Evolutionary conservation across 2,113 vertebrate genomes (phyloP).

Genomic region (Neodon shergylaensis): DNA sequence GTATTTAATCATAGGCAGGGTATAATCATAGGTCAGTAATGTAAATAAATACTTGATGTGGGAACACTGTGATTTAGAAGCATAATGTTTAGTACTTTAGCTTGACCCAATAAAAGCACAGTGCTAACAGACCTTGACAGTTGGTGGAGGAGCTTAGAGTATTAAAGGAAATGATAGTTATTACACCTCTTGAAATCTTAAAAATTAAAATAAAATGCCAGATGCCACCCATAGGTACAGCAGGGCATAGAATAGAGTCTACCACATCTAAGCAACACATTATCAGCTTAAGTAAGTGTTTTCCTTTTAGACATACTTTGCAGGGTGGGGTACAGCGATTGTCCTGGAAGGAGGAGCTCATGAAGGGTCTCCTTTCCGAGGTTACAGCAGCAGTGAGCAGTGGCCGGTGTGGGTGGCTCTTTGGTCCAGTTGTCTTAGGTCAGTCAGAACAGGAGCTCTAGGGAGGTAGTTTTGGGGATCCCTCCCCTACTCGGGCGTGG

Average conservation of each 20-base stretch:
- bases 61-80: background rate
- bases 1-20: background rate
- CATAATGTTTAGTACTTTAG: background rate
- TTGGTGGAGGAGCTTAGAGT: constrained; percentile 26
- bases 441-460: background rate
- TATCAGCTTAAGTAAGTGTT: background rate
- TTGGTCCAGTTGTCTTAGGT: background rate
- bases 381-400: background rate
- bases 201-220: background rate
- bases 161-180: background rate
- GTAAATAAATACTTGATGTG: constrained; percentile 26
- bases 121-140: constrained; percentile 5
- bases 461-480: no score
- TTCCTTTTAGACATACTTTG: background rate
- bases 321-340: background rate
- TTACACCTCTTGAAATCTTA: background rate
- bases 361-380: background rate
- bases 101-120: background rate
- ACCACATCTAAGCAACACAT: background rate
- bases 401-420: background rate
- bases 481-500: no score
- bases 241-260: background rate
- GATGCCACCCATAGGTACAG: background rate
- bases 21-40: background rate
- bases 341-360: background rate